These are phyloP conservation scores for Pteromalus puparum DNA, from an alignment of 1,140 invertebrate genomes.

Conservation along the genomic window DNA sequence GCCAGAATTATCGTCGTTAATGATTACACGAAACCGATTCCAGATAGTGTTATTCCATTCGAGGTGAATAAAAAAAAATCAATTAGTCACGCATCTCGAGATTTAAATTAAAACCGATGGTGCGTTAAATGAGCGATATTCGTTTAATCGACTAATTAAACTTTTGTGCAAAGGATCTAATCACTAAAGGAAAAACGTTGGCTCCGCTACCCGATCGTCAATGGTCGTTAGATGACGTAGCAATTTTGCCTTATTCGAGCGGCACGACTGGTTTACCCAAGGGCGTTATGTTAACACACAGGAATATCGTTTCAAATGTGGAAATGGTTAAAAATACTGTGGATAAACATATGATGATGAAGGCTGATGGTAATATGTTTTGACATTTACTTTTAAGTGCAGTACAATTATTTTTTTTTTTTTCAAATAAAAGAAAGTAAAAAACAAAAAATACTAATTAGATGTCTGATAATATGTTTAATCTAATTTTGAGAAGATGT, in stretches of 20 bases:
- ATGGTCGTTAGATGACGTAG: constrained; percentile 72
- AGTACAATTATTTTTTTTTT: no score
- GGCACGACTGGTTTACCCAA: constrained; percentile 94
- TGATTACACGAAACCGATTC: constrained; percentile 57
- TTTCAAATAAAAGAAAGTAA: no score
- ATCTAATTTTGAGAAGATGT: background rate
- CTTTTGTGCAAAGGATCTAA: constrained; percentile 63
- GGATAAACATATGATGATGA: constrained; percentile 56
- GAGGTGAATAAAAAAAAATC: constrained; percentile 57
- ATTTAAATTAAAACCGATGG: no score
- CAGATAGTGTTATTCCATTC: constrained; percentile 65
- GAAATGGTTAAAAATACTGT: constrained; percentile 74
- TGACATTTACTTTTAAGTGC: background rate
- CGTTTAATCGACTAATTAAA: no score
- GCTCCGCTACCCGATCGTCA: constrained; percentile 53
- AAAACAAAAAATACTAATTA: no score
- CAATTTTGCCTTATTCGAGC: constrained; percentile 84
- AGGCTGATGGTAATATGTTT: constrained; percentile 64
- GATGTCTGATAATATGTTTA: background rate
- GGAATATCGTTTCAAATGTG: constrained; percentile 84
- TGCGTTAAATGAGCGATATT: no score
- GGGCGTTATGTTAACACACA: constrained; percentile 91
- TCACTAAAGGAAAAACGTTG: constrained; percentile 66
- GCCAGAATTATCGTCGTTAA: constrained; percentile 65
- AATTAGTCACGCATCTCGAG: no score